Conservation (phyloP, 2,113 vertebrate species). For the Sarotherodon lohbergeri region DNA sequence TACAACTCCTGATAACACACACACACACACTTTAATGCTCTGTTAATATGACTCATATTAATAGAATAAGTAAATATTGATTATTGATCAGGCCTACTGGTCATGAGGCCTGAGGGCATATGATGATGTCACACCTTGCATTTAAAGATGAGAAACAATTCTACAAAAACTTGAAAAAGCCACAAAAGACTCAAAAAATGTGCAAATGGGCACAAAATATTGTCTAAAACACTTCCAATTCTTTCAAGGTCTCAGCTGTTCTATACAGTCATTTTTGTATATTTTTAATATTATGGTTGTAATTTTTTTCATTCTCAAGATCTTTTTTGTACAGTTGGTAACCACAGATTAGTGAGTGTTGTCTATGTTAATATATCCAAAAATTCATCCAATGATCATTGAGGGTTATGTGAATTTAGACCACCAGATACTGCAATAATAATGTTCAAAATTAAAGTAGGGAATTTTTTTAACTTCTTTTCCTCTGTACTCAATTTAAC, state of each 20-base stretch:
- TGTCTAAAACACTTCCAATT: background rate
- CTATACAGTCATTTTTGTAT: background rate
- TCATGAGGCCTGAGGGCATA: background rate
- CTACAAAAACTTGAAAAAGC: background rate
- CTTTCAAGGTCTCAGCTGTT: background rate
- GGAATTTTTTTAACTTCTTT: too few relatives aligned
- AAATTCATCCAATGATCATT: too few relatives aligned
- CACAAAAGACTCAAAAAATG: background rate
- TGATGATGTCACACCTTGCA: background rate
- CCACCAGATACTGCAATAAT: too few relatives aligned
- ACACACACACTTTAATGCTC: background rate
- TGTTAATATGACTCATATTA: background rate
- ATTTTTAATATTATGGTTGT: too few relatives aligned
- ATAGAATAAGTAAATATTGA: background rate
- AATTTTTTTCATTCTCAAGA: too few relatives aligned
- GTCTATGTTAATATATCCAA: too few relatives aligned
- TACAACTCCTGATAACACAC: constrained; percentile 78
- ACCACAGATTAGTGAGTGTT: too few relatives aligned
- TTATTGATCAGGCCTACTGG: background rate
- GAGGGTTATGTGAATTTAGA: too few relatives aligned
- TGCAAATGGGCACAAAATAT: background rate
- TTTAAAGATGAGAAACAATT: background rate
- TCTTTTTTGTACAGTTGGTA: too few relatives aligned
- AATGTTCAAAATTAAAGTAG: too few relatives aligned
- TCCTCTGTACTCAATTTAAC: too few relatives aligned